phyloP scores from a whole-genome alignment of 2,888 invertebrate species.

The Mythimna lalbum region DNA sequence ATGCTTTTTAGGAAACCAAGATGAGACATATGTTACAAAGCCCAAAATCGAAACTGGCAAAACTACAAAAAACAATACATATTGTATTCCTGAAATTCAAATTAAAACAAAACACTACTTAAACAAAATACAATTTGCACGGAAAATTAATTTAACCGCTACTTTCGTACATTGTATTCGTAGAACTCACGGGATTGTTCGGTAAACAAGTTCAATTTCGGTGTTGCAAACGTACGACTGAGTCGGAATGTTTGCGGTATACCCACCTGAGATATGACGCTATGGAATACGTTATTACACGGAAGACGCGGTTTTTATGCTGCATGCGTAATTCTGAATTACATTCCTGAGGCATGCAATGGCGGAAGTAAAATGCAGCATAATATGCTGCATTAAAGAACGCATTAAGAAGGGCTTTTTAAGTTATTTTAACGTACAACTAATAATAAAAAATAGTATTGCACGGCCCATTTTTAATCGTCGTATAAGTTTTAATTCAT shows the following conservation, averaged over 20 bases:
- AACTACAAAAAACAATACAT: not conserved
- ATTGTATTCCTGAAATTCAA: slow-evolving; percentile 9
- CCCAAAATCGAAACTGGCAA: no score
- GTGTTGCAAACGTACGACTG: slow-evolving; percentile 48
- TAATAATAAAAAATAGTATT: no score
- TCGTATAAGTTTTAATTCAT: no score
- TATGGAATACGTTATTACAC: slow-evolving; percentile 55
- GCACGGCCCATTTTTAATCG: no score
- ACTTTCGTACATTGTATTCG: slow-evolving; percentile 53
- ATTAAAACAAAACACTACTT: slow-evolving; percentile 50
- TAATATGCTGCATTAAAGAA: no score
- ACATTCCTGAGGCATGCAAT: slow-evolving; percentile 10
- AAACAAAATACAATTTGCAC: slow-evolving; percentile 44
- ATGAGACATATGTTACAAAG: no score
- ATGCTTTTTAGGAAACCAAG: no score
- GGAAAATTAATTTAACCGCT: slow-evolving; percentile 60
- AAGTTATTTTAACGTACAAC: no score
- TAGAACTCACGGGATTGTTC: slow-evolving; percentile 59
- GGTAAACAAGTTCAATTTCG: slow-evolving; percentile 66
- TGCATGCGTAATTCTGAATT: slow-evolving; percentile 39
- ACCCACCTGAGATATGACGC: slow-evolving; percentile 62
- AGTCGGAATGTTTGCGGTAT: slow-evolving; percentile 62
- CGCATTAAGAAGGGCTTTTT: no score
- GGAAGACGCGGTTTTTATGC: slow-evolving; percentile 44
- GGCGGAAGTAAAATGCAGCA: not conserved